Evolutionary conservation across 2,113 vertebrate species (phyloP), one percentile per base, ranked within the genome.

Genomic region (Rhynchopsitta pachyrhyncha): DNA sequence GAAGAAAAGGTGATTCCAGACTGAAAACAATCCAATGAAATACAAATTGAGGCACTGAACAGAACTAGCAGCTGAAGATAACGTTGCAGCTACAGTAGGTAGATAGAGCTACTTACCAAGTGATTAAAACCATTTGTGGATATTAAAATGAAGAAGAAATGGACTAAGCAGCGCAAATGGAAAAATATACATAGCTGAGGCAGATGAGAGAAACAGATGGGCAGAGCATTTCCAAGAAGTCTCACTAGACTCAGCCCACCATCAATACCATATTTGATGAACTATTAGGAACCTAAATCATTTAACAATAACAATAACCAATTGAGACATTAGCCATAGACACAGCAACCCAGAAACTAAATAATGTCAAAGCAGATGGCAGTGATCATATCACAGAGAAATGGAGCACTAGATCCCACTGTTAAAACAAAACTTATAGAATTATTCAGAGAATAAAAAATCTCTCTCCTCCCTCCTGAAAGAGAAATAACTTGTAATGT

Each of bases 141-240:
- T 67, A 31, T 46, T 75, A 53, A 91, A 93, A 78, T 29, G 28
- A 81, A 83, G 59, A 86, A 78, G 76, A 84, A 77, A 90, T 28
- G 76, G 85, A 86, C 31, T 92, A 81, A 93, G 29, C 6, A 70
- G 42, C 49, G 78, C 62, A 39, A 88, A 59, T 17, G 33, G 29
- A 81, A 88, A 86, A 77, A 81, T 64, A 55, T 2, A 79, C 0
- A 0, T 86, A 78, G 10, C 64, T 53, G 68, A 88, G 60, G 64
- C 91, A 94, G 64, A 94, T 67, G 82, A 97, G 63, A 70, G 79
- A 83, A 93, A 67, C 68, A 95, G 92, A 92, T 81, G 80, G 86
- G 80, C 55, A 95, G 88, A 97, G 39, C 42, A 80, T 67, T 90
- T 73, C 67, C 29, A 79, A 73, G 44, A 93, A 91, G 24, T 86